Evolutionary conservation across 1,140 invertebrate genomes (phyloP), one percentile per base, ranked within the genome.

Genomic region (Periplaneta americana): DNA sequence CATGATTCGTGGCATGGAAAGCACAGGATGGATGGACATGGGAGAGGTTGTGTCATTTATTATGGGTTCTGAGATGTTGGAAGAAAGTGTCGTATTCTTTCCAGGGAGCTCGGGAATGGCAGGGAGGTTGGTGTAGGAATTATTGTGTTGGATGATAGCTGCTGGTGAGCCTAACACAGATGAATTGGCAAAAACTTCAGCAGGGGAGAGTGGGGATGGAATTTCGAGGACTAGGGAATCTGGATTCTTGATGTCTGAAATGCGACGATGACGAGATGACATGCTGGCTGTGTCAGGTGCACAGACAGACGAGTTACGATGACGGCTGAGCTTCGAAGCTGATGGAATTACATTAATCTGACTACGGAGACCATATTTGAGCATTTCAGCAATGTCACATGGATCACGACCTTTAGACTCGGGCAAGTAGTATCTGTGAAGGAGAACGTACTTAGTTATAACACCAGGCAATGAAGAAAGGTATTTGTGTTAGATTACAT

Each of bases 381-480:
- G 57, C 32, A 83, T 78, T 37, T 83, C 86, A 10, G 91, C 90
- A 74, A 94, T 89, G 82, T 94, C 91, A 2, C 87, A 87, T 0
- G 93, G 92, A 82, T 92, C 91, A 82, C 89, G 91, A 17, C 92
- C 93, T 79, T 90, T 89, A 0, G 94, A 95, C 88, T 95, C 94
- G 5, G 94, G 94, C 84, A 95, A 89, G 86, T 94, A 94, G 48
- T 89, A 84, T 81, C 92, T 93, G 86, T 74, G 85, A 88, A n/a
- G n/a, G n/a, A n/a, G n/a, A n/a, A n/a, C n/a, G n/a, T n/a, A n/a
- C n/a, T n/a, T n/a, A n/a, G n/a, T n/a, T n/a, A n/a, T n/a, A n/a
- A n/a, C n/a, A n/a, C n/a, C n/a, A n/a, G n/a, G n/a, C n/a, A n/a
- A n/a, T n/a, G n/a, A n/a, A n/a, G n/a, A n/a, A n/a, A n/a, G n/a